Conservation (phyloP, 1,140 invertebrate species). For the Megathymus violae region DNA sequence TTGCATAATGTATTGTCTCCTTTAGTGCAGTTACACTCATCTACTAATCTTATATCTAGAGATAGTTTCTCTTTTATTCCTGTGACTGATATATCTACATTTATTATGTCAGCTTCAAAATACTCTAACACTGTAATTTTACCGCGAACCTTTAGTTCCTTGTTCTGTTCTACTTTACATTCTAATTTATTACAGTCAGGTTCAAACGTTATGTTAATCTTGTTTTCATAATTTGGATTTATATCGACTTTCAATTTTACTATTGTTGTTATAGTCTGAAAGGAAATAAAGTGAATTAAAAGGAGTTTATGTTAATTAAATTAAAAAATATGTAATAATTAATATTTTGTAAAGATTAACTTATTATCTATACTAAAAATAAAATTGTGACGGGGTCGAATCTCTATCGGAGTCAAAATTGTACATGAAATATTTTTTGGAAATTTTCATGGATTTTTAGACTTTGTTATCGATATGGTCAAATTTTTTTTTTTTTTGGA, state of each 20-base stretch:
- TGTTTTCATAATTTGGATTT: slow-evolving; percentile 31
- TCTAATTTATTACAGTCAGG: slow-evolving; percentile 44
- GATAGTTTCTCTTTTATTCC: slow-evolving; percentile 90
- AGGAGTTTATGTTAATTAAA: no score
- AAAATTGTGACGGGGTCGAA: no score
- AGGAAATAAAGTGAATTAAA: slow-evolving; percentile 35
- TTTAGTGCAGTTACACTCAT: slow-evolving; percentile 86
- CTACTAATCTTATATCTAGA: slow-evolving; percentile 89
- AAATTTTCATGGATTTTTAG: no score
- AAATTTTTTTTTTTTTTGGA: no score
- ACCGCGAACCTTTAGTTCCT: slow-evolving; percentile 42
- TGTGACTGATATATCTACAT: slow-evolving; percentile 62
- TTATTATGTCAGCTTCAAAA: slow-evolving; percentile 33
- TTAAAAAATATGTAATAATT: no score
- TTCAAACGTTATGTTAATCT: slow-evolving; percentile 44
- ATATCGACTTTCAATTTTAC: slow-evolving; percentile 51
- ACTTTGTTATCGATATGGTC: no score
- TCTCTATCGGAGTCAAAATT: no score
- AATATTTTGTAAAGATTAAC: no score
- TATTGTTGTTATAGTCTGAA: slow-evolving; percentile 49
- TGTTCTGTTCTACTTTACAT: slow-evolving; percentile 43
- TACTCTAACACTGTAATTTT: slow-evolving; percentile 48
- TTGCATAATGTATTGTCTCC: slow-evolving; percentile 74
- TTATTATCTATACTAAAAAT: no score
- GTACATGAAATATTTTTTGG: no score